Evolutionary conservation across 1,140 invertebrate genomes (phyloP).

Genomic region (Drosophila santomea): DNA sequence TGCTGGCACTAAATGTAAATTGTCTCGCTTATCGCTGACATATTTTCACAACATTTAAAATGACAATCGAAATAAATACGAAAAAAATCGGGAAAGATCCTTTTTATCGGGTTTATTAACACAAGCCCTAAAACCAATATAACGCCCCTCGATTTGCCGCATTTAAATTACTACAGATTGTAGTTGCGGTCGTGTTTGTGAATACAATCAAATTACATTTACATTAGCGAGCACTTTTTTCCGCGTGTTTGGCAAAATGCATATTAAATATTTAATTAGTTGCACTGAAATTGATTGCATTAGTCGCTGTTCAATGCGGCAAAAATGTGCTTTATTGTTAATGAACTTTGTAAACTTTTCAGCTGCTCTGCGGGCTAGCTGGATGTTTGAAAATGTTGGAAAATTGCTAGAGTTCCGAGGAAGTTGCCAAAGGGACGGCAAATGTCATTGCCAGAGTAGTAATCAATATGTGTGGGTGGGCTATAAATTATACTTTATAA

Average conservation of each 20-base stretch:
- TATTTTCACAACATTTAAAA: conserved; percentile 30
- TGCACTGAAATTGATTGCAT: conserved; percentile 54
- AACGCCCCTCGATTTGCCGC: neutral
- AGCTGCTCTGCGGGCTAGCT: neutral
- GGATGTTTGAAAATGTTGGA: neutral
- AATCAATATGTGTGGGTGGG: conserved; percentile 1
- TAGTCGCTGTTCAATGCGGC: conserved; percentile 23
- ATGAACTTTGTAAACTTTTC: conserved; percentile 51
- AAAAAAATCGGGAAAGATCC: neutral
- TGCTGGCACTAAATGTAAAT: conserved; percentile 22
- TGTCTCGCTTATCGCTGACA: conserved; percentile 18
- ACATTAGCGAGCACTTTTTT: conserved; percentile 42
- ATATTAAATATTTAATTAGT: conserved; percentile 65
- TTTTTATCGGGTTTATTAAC: conserved; percentile 39
- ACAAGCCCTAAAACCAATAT: conserved; percentile 27
- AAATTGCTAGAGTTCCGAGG: conserved; percentile 1
- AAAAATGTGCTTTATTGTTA: conserved; percentile 32
- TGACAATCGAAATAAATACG: conserved; percentile 10
- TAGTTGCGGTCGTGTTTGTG: conserved; percentile 43
- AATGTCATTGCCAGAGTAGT: neutral
- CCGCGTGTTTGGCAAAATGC: conserved; percentile 29
- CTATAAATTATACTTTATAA: conserved; percentile 39
- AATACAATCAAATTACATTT: conserved; percentile 54
- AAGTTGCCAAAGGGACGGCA: conserved; percentile 9
- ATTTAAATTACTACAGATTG: conserved; percentile 42